phyloP scores from a whole-genome alignment of 2,888 invertebrate genomes.

The Oxyteleia sp. region DNA sequence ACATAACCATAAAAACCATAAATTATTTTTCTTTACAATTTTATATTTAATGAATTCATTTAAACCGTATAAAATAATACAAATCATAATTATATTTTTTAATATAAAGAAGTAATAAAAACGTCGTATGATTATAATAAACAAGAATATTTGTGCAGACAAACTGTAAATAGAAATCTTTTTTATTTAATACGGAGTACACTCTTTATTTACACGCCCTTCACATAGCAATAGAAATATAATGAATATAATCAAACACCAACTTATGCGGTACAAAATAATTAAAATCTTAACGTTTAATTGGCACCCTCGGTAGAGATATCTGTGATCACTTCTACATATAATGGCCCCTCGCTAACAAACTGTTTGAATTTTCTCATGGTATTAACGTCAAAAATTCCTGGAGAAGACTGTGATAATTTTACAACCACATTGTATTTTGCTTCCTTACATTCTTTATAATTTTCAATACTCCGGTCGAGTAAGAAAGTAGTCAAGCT shows the following conservation, averaged over 20 bases:
- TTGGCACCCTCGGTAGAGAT: conserved; percentile 92
- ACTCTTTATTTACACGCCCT: conserved; percentile 49
- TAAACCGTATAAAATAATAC: conserved; percentile 13
- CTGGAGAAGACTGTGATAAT: conserved; percentile 88
- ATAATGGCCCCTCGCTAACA: conserved; percentile 93
- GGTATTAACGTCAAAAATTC: conserved; percentile 90
- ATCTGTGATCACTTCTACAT: conserved; percentile 91
- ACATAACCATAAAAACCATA: conserved; percentile 49
- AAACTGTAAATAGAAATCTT: conserved; percentile 63
- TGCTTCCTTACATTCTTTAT: conserved; percentile 91
- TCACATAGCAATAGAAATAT: background rate
- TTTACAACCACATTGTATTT: conserved; percentile 92
- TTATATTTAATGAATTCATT: conserved; percentile 38
- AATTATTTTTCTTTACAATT: conserved; percentile 52
- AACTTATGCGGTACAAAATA: background rate
- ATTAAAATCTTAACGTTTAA: conserved; percentile 71
- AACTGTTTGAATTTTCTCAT: conserved; percentile 90
- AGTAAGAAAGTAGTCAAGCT: conserved; percentile 94
- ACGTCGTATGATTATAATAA: conserved; percentile 36
- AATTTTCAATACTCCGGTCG: conserved; percentile 91
- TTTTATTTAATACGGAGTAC: conserved; percentile 55
- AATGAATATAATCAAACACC: conserved; percentile 12
- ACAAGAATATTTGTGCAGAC: conserved; percentile 42
- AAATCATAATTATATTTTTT: conserved; percentile 16
- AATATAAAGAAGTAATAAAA: conserved; percentile 6